A percentile compares a stretch with the other conserved stretches of the same genome.
phyloP scores from a whole-genome alignment of 2,888 invertebrate genomes.

The Cyaniris semiargus region DNA sequence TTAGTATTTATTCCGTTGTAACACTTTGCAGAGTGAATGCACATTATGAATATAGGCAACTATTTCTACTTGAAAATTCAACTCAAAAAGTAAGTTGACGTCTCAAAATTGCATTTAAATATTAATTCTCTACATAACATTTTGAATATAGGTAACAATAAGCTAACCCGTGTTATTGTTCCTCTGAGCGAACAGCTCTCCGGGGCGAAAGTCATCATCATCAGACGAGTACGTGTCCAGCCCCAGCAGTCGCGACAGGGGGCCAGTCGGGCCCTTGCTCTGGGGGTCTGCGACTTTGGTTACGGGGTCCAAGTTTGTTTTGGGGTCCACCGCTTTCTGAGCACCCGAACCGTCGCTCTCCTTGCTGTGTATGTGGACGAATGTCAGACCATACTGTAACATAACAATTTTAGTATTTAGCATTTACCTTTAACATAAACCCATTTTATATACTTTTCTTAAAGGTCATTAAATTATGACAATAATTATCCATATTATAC shows the following conservation, averaged over 20 bases:
- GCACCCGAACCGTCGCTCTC: constrained; percentile 48
- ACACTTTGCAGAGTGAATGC: too few species aligned
- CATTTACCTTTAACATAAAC: too few species aligned
- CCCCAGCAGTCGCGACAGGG: constrained; percentile 42
- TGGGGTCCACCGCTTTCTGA: background rate
- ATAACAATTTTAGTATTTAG: background rate
- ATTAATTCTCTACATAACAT: too few species aligned
- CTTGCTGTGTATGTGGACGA: constrained; percentile 83
- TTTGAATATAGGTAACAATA: background rate
- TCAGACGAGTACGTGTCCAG: constrained; percentile 79
- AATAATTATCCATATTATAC: too few species aligned
- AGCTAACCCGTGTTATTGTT: background rate
- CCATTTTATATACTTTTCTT: too few species aligned
- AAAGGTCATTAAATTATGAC: too few species aligned
- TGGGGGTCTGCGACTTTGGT: background rate
- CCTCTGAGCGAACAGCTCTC: constrained; percentile 82
- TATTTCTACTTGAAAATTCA: too few species aligned
- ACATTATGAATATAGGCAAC: too few species aligned
- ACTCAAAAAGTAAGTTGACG: too few species aligned
- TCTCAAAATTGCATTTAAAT: too few species aligned
- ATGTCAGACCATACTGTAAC: constrained; percentile 88
- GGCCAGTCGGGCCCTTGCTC: constrained; percentile 28
- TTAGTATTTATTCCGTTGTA: too few species aligned
- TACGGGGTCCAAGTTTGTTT: background rate
- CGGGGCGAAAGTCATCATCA: constrained; percentile 81